Evolutionary conservation across 1,140 invertebrate genomes (phyloP), one percentile per base, ranked within the genome.

Genomic region (Rhizoglyphus robini): DNA sequence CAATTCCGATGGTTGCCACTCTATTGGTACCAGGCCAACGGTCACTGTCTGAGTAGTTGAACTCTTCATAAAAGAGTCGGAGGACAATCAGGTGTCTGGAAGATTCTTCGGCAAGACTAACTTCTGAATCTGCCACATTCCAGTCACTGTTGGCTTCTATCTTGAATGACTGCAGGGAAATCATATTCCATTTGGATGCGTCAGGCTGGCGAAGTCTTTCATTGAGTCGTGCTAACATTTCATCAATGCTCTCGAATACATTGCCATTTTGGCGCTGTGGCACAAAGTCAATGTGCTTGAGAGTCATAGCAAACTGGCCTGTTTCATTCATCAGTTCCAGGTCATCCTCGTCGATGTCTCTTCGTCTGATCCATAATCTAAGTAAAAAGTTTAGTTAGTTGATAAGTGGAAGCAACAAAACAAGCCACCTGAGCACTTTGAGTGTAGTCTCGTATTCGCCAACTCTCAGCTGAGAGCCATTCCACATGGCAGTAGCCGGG

Each of bases 111-210:
- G 54, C 66, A 5, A 68, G 25, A 41, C 47, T 68, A 13, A 46
- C 5, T 30, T 68, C 67, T 13, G 51, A 4, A 51, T 68, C 67
- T 11, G 8, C 31, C 4, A 61, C 60, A 18, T 32, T n/a, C 67
- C 67, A 68, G 23, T 65, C 63, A 23, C 66, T 32, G 41, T 68
- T 61, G 1, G 62, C 62, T 38, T 49, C 66, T 36, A 65, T 46
- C 23, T 65, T 41, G 1, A 68, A 48, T 30, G 67, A 32, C 32
- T 68, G 47, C 27, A 68, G 31, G 20, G 62, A 65, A 15, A 68
- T 61, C 4, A 66, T 15, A 31, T 38, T 58, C n/a, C 58, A 20
- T 4, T n/a, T 27, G 23, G 13, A 2, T 0, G 65, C n/a, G 13
- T 65, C 34, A 3, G 31, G 41, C 11, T 34, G 47, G 30, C 31